Conservation (phyloP, 2,888 invertebrate genomes). For the Bugula neritina region DNA sequence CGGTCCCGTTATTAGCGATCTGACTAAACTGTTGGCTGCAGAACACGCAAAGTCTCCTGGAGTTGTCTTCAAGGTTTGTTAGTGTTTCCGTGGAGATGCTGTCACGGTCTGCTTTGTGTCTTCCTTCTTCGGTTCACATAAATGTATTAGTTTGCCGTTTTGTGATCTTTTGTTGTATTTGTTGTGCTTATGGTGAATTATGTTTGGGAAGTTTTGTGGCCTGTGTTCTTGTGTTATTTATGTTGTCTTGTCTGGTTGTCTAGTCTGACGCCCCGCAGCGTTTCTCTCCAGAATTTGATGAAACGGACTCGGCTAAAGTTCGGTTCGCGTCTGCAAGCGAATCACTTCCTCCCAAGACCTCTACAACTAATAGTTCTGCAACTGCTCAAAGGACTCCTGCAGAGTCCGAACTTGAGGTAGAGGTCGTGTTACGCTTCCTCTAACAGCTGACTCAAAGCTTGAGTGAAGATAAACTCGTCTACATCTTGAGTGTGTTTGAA, state of each 20-base stretch:
- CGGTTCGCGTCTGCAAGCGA: background rate
- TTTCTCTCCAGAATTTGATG: background rate
- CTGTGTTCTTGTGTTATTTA: background rate
- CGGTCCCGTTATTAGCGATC: constrained; percentile 11
- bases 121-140: too few species aligned
- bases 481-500: too few species aligned
- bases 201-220: background rate
- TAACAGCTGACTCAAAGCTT: background rate
- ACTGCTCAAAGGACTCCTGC: background rate
- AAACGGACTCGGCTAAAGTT: constrained; percentile 13
- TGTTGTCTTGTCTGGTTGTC: constrained; percentile 4
- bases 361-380: background rate
- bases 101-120: background rate
- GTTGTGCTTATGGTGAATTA: background rate
- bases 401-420: background rate
- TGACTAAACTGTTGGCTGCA: constrained; percentile 10
- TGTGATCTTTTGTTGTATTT: background rate
- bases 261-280: background rate
- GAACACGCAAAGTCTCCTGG: constrained; percentile 1
- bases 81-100: background rate
- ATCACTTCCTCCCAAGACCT: background rate
- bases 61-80: constrained; percentile 1
- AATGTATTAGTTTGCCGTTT: background rate
- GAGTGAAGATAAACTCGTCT: background rate
- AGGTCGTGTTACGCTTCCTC: background rate